Evolutionary conservation across 2,113 vertebrate species (phyloP).

Genomic region (Grallaria varia): DNA sequence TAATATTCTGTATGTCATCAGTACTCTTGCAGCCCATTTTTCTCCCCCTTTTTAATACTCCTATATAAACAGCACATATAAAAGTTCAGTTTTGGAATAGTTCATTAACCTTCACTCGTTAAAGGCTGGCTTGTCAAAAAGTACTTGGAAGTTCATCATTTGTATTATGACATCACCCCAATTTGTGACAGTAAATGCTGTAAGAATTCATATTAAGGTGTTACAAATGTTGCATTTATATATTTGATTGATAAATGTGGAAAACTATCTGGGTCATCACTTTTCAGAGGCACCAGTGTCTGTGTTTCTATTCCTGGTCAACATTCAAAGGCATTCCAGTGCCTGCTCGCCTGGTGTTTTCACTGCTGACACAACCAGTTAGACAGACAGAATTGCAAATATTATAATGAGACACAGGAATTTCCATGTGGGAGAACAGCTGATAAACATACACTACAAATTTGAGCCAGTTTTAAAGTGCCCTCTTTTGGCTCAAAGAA

Average conservation of each 20-base stretch:
- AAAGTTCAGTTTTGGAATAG: background rate
- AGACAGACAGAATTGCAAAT: background rate
- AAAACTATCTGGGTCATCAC: background rate
- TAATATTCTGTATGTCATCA: constrained; percentile 31
- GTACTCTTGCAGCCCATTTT: constrained; percentile 26
- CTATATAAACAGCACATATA: constrained; percentile 3
- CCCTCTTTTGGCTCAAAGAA: background rate
- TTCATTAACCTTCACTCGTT: constrained; percentile 41
- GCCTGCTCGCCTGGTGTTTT: background rate
- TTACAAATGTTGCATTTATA: background rate
- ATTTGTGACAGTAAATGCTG: background rate
- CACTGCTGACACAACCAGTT: background rate
- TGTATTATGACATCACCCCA: constrained; percentile 29
- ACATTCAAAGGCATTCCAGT: fast-evolving
- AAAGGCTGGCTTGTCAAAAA: background rate
- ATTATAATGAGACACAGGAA: background rate
- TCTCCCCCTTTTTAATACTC: constrained; percentile 30
- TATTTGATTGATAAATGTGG: background rate
- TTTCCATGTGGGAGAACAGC: background rate
- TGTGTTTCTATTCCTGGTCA: background rate
- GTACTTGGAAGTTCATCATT: background rate
- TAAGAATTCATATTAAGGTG: background rate
- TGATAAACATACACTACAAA: background rate
- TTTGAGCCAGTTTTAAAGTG: background rate
- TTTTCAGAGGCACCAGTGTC: background rate